These are phyloP conservation scores for Syritta pipiens DNA, from an alignment of 2,888 invertebrate genomes.

Conservation along the genomic window DNA sequence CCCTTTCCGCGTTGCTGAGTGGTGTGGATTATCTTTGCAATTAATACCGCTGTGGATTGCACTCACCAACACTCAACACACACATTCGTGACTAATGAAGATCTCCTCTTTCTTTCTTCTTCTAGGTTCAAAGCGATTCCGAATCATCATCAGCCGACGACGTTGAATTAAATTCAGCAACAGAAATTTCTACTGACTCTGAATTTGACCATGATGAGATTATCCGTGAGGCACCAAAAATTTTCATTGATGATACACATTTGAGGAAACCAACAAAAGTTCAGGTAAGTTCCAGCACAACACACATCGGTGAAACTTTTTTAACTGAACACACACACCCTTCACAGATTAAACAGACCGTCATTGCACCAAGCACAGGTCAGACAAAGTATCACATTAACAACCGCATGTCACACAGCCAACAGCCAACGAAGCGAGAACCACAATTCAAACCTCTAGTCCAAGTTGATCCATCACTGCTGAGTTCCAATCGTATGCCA, in stretches of 20 bases:
- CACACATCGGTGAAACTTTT: too few species aligned
- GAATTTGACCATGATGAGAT: constrained; percentile 93
- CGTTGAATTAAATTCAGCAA: constrained; percentile 90
- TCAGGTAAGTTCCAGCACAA: constrained; percentile 81
- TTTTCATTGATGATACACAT: constrained; percentile 85
- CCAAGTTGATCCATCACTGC: constrained; percentile 78
- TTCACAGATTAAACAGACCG: constrained; percentile 76
- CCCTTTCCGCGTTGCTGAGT: constrained; percentile 46
- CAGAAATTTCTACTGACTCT: constrained; percentile 95
- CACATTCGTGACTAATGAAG: not conserved
- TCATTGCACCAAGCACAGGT: constrained; percentile 72
- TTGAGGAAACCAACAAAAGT: constrained; percentile 83
- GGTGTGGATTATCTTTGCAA: constrained; percentile 21
- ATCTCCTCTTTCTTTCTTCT: constrained; percentile 71
- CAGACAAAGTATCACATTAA: constrained; percentile 61
- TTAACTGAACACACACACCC: too few species aligned
- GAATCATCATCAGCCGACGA: constrained; percentile 85
- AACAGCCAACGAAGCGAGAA: constrained; percentile 70
- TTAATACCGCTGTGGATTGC: constrained; percentile 32
- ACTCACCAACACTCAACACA: not conserved
- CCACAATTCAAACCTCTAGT: constrained; percentile 79
- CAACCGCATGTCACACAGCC: constrained; percentile 74
- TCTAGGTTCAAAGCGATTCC: constrained; percentile 85
- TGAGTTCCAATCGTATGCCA: constrained; percentile 78
- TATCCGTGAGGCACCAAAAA: constrained; percentile 84